Base-by-base conservation (phyloP, 53 echinoderm and acorn worm genomes). In the Luidia sarsii region DNA sequence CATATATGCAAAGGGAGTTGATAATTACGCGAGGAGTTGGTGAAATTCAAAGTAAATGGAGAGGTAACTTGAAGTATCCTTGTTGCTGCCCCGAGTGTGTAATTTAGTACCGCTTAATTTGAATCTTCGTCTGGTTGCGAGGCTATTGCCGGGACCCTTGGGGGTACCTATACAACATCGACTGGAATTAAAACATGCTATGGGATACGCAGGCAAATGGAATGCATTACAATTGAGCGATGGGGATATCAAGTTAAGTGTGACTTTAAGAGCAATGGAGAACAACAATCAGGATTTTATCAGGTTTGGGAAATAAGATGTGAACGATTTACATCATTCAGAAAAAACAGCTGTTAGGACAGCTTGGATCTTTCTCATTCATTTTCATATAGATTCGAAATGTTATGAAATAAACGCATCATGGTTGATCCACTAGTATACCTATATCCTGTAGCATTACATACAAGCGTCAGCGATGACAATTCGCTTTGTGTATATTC, bases 61-160 rank as follows among this genome's bases (percentile, higher is more conserved):
- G 0, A 28, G 31, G 36, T 23, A 34, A 77, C 43, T 48, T 77
- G 45, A 59, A 77, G 60, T 61, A 28, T 60, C 32, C 60, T 39
- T 77, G 60, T 77, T 48, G 45, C 36, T n/a, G 77, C 77, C 48
- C 77, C 22, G 29, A 77, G 77, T 77, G 77, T 77, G 77, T 77
- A 77, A 77, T 77, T 48, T 46, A 48, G 77, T 77, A 61, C 49
- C 33, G 61, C 57, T 74, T 74, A 39, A 74, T 74, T 74, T 74
- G 74, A 74, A 57, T 14, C 57, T 33, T 30, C 22, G 56, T 38
- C 57, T 56, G 39, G 24, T 52, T 18, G 34, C 34, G 59, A 3
- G 25, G 59, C 13, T 41, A 41, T 18, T n/a, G 38, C 29, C 11
- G 20, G 5, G 39, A 35, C 74, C 74, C 74, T 29, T 29, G 57